Base-by-base conservation (phyloP, 2,888 invertebrate genomes). In the Ariolimax columbianus region DNA sequence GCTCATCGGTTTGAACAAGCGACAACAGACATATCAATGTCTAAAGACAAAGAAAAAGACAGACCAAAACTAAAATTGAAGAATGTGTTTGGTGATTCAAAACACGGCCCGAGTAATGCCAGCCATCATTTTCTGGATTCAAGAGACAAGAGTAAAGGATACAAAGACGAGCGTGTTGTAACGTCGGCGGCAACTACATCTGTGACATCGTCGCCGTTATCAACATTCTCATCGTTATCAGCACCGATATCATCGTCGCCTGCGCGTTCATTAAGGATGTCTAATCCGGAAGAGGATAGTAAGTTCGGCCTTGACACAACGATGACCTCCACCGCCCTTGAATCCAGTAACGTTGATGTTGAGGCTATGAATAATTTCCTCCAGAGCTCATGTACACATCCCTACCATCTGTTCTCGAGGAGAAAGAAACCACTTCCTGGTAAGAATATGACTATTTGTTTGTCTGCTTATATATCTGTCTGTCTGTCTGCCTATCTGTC, bases 361-460 rank as follows among this genome's bases (percentile, higher is more conserved):
- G 85, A 85, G 51, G 80, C 85, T 1, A 26, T 85, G 30, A 85
- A 43, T 33, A 72, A 73, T 59, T 84, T 84, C 63, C 72, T 84
- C 0, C 47, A 72, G 73, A 79, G 59, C 43, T 84, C 84, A 23
- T 77, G 79, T 26, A 81, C 85, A 26, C 77, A 81, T 55, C 80
- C 80, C 40, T 85, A 85, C 55, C 85, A 85, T 33, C 33, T 85
- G 68, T 85, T 81, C 81, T 81, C 80, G 1, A 78, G 85, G 55
- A 81, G 85, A 70, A 85, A 81, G 68, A 85, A 85, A 33, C 85
- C 85, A 23, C 51, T 78, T 33, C 83, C 83, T 33, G 47, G 82
- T 82, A 55, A 79, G 75, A n/a, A 51, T 51, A 4, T 51, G 19
- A 1, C 14, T 51, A 33, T 23, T 19, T 23, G 26, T 23, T 55